Base-by-base conservation (phyloP, 2,888 invertebrate genomes). In the Phyto melanocephala region DNA sequence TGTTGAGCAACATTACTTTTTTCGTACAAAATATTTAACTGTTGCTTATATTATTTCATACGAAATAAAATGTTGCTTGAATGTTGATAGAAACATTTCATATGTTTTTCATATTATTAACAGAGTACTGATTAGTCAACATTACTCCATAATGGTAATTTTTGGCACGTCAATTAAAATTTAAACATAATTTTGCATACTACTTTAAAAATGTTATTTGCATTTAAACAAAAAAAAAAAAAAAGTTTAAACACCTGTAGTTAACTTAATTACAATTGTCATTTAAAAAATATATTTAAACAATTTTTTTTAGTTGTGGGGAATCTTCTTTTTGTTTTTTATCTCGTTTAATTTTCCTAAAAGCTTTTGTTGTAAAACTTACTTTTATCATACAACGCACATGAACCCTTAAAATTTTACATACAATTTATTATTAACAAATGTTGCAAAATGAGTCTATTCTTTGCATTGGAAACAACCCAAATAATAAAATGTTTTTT, bases 361-460 rank as follows among this genome's bases (percentile, higher is more conserved):
- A 52, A 67, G 52, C 15, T 1, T 13, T 5, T n/a, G 42, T 24
- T 37, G 22, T 62, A 4, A 10, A 28, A 15, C 13, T 4, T 47
- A n/a, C 47, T 1, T 47, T 7, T 22, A 1, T 56, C 15, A 10
- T 7, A 10, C 2, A 1, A 33, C 33, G 8, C 8, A 70, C 28
- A 42, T 37, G 17, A 70, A 47, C 58, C 35, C 40, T 74, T 54
- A 78, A 77, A 77, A 42, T 63, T n/a, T 47, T 17, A n/a, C 65
- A 62, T 24, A 70, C 74, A 56, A 75, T 71, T 74, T 70, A 62
- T 47, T 63, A 28, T 2, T 52, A 45, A 68, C 37, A 78, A 72
- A 42, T 60, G 37, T 13, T n/a, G n/a, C 50, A 67, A 42, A 62
- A 62, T 45, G 60, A 52, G 33, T 54, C n/a, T 28, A 15, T 60